phyloP scores from a whole-genome alignment of 2,888 invertebrate species.

The Cylloceria caligata region DNA sequence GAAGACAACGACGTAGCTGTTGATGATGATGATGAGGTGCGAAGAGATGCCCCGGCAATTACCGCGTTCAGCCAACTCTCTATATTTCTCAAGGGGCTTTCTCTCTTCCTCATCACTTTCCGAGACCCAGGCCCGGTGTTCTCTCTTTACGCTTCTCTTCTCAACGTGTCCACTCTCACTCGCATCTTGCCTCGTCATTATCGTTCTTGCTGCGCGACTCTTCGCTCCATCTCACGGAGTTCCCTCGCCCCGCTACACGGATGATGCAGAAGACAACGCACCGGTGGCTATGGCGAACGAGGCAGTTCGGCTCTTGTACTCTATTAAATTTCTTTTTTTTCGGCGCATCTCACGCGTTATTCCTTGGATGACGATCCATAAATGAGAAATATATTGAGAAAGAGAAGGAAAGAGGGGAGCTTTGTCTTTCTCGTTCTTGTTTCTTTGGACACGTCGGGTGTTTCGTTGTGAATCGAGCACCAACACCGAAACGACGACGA shows the following conservation, averaged over 20 bases:
- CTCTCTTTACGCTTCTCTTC: constrained; percentile 67
- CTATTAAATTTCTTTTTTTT: constrained; percentile 32
- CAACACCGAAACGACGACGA: constrained; percentile 63
- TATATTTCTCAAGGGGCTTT: constrained; percentile 67
- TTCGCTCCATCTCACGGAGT: constrained; percentile 29
- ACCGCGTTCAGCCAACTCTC: constrained; percentile 70
- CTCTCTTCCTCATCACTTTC: constrained; percentile 54
- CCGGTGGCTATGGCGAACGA: constrained; percentile 44
- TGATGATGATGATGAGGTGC: constrained; percentile 85
- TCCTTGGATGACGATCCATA: constrained; percentile 56
- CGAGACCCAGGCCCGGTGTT: not conserved
- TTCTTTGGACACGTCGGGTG: not conserved
- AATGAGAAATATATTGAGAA: constrained; percentile 63
- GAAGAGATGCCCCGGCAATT: constrained; percentile 84
- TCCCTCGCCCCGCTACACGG: not conserved
- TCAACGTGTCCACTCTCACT: constrained; percentile 57
- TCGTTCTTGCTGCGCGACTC: constrained; percentile 70
- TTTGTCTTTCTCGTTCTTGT: constrained; percentile 7
- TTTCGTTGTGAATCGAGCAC: constrained; percentile 35
- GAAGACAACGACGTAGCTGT: constrained; percentile 78
- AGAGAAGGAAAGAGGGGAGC: constrained; percentile 13
- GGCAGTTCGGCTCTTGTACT: not conserved
- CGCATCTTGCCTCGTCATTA: constrained; percentile 74
- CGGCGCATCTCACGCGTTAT: constrained; percentile 7
- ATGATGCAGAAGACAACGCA: constrained; percentile 26